Evolutionary conservation across 1,140 invertebrate species (phyloP), one percentile per base, ranked within the genome.

Genomic region (Drosophila elegans): DNA sequence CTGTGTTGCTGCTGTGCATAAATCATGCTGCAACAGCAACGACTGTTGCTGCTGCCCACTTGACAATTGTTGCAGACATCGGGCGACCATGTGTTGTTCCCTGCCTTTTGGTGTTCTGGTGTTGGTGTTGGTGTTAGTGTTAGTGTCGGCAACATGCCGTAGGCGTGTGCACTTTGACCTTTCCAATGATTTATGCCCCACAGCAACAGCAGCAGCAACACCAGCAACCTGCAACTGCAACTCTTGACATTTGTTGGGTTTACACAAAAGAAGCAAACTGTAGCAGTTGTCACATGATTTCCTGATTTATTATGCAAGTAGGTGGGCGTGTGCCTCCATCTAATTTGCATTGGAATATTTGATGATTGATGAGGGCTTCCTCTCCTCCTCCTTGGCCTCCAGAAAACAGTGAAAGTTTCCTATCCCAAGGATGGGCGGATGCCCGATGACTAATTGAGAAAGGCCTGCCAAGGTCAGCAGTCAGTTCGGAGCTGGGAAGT

Each of bases 81-180:
- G 34, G 80, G 64, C 57, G 38, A 34, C 64, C 80, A 83, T 79
- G 71, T 82, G 78, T 78, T 41, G 46, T 41, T 4, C n/a, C 12
- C 36, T 59, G 64, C 5, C 6, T 51, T 34, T 27, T 5, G 41
- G 44, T 46, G 59, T 48, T 66, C 16, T 21, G 16, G 16, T 21
- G 16, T 21, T 21, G 16, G 16, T 21, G 16, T 21, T 21, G 16
- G 16, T 21, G 16, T 1, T 21, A 55, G 16, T 21, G 16, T 1
- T 21, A 55, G 39, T 52, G 48, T 53, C 69, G 48, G 34, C 44
- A 45, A 48, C 63, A 74, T 39, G 62, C 76, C 38, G 64, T 81
- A 49, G 78, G 78, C 78, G 78, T 78, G 60, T 71, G 75, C 80
- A 49, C 80, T 83, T 60, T 83, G 80, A 83, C 80, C 80, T 83